Evolutionary conservation across 2,113 vertebrate species (phyloP).

Genomic region (Urocolius indicus): DNA sequence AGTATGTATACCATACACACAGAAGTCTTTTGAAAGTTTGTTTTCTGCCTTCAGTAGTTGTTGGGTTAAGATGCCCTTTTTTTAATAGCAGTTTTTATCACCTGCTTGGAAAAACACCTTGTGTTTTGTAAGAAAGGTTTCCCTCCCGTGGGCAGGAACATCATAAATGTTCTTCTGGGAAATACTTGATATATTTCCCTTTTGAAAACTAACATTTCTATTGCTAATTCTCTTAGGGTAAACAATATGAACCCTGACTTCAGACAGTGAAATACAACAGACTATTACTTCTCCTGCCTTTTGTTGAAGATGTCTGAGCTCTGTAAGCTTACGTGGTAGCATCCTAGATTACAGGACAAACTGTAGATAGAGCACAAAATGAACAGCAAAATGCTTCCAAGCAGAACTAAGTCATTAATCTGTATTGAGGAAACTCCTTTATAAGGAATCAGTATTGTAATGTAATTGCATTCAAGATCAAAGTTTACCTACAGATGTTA

Average conservation of each 20-base stretch:
- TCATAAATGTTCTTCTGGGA: neutral
- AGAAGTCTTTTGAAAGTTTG: neutral
- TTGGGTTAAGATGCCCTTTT: neutral
- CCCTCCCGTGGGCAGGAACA: too few species aligned
- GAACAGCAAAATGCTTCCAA: neutral
- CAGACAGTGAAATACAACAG: neutral
- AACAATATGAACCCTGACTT: neutral
- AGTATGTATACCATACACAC: neutral
- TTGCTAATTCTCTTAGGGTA: neutral
- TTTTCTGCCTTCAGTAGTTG: neutral
- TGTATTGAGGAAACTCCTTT: neutral
- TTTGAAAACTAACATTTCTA: neutral
- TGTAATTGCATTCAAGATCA: neutral
- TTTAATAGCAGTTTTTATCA: neutral
- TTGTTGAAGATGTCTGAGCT: neutral
- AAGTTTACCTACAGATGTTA: neutral
- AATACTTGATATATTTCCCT: neutral
- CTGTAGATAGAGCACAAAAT: neutral
- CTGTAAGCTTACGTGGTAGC: neutral
- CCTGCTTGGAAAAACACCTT: neutral
- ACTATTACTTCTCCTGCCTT: neutral
- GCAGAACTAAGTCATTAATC: slow-evolving; percentile 38
- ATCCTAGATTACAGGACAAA: neutral
- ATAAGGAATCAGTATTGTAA: neutral
- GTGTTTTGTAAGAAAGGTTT: too few species aligned